Evolutionary conservation across 1,140 invertebrate species (phyloP).

Genomic region (Sitobion miscanthi): DNA sequence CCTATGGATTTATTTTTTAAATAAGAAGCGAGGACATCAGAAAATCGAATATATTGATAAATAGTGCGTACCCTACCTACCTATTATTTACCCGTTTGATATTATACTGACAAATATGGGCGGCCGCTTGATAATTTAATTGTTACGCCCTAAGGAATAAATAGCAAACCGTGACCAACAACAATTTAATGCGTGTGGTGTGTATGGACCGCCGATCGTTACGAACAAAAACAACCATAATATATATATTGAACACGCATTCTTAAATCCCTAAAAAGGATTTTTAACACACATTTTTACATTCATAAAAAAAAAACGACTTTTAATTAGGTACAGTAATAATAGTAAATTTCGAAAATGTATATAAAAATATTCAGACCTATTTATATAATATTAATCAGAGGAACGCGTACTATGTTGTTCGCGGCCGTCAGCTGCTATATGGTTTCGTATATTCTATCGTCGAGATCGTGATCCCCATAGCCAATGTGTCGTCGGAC

Average conservation of each 20-base stretch:
- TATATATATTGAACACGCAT: not conserved
- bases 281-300: not conserved
- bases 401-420: not conserved
- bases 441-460: slow-evolving; percentile 25
- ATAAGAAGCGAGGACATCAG: not conserved
- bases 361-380: not conserved
- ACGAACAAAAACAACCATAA: not conserved
- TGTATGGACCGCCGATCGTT: not conserved
- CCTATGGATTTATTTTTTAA: not conserved
- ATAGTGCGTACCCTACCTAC: not conserved
- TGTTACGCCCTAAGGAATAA: slow-evolving; percentile 12
- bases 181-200: not conserved
- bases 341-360: too few species aligned
- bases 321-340: not conserved
- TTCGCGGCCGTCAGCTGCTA: not conserved
- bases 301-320: not conserved
- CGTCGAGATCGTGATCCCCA: slow-evolving; percentile 28
- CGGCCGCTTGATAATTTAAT: not conserved
- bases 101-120: not conserved
- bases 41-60: not conserved
- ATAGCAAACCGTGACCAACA: not conserved
- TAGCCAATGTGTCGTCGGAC: slow-evolving; percentile 32
- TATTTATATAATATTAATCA: slow-evolving; percentile 38
- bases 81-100: not conserved
- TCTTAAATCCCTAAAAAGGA: not conserved